Base-by-base conservation (phyloP, 2,113 vertebrate genomes). In the Galeopterus variegatus region DNA sequence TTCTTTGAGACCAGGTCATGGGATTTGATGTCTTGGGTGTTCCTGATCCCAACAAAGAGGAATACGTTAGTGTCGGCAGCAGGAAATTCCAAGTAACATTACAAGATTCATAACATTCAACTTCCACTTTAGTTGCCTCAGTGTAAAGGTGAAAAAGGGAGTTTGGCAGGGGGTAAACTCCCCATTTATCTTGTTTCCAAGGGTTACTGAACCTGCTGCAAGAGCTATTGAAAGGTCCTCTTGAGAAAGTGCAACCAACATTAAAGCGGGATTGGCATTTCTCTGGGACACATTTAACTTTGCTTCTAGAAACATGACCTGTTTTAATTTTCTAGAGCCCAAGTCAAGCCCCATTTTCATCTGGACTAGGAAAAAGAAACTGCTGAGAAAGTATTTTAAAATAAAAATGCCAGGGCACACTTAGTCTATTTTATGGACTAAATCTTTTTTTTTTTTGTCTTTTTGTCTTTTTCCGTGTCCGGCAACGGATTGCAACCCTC, bases 301-400 rank as follows among this genome's bases (percentile, higher is more conserved):
- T 80, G 31, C 36, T 33, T 31, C 64, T 28, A n/a, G 80, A 88
- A 62, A 73, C 10, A 79, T 60, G 87, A 88, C 58, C 79, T 92
- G 84, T 62, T 95, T 76, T 94, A 84, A 95, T 88, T 84, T 94
- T 72, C 72, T 95, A 76, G 76, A 75, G 19, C n/a, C 52, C 88
- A 90, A 95, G 52, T 70, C 94, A 85, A 81, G 36, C 24, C 36
- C 10, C 62, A 15, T 76, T 93, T 93, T 87, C 45, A 45, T 93
- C 56, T 62, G 54, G 73, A 65, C 56, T 31, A 45, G 50, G 50
- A 73, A 69, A 80, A 33, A 88, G 77, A 69, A 91, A 93, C 33
- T 12, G 60, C 56, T 76, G 41, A 85, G 77, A 58, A 89, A 80
- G 92, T 56, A 75, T 48, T 93, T 83, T 70, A 41, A 82, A 93